Conservation (phyloP, 2,797 vertebrate species). For the Darevskia mixta region DNA sequence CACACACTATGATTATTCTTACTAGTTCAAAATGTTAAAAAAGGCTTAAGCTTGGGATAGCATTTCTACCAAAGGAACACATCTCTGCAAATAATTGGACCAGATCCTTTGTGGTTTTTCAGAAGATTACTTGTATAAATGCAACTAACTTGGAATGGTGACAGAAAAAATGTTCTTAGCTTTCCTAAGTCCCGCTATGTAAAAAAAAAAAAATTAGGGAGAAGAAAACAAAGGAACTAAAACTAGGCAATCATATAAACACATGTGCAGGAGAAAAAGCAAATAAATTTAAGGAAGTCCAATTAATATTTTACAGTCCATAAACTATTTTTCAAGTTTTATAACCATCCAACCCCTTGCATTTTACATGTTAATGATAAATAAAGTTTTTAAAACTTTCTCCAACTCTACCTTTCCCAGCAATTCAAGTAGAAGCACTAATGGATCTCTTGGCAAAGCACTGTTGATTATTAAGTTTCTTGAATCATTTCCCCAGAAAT, state of each 20-base stretch:
- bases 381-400: background rate
- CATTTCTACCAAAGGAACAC: background rate
- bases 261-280: background rate
- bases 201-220: background rate
- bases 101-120: background rate
- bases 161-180: too few relatives aligned
- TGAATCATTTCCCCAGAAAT: background rate
- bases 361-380: background rate
- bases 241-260: background rate
- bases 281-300: background rate
- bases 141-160: background rate
- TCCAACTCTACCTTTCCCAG: background rate
- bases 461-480: background rate
- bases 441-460: background rate
- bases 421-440: background rate
- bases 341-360: background rate
- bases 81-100: background rate
- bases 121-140: background rate
- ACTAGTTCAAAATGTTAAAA: background rate
- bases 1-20: background rate
- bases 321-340: background rate
- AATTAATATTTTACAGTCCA: background rate
- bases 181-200: background rate
- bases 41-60: background rate
- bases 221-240: background rate